These are phyloP conservation scores for Cheirogaleus major DNA, from an alignment of 2,797 vertebrate genomes.

Conservation along the genomic window DNA sequence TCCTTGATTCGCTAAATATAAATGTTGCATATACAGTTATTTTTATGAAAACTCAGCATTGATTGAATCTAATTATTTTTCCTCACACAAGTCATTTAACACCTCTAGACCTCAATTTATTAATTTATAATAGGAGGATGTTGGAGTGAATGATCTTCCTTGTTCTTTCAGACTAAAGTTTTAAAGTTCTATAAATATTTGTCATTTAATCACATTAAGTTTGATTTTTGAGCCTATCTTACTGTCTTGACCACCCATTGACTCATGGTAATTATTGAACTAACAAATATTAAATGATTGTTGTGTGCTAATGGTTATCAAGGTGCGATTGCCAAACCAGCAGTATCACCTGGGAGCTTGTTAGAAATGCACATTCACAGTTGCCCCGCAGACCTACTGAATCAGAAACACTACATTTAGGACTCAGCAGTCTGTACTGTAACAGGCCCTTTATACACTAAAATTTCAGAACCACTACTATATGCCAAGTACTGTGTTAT, in stretches of 20 bases:
- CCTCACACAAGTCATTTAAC: not conserved
- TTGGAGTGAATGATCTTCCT: not conserved
- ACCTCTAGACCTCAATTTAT: not conserved
- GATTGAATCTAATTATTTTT: not conserved
- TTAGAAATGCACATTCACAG: not conserved
- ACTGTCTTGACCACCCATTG: not conserved
- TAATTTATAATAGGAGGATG: not conserved
- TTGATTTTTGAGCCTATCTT: not conserved
- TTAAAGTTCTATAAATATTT: not conserved
- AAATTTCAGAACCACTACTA: not conserved
- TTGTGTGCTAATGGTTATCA: not conserved
- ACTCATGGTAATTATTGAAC: not conserved
- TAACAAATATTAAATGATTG: not conserved
- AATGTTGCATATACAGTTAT: not conserved
- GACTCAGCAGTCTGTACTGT: not conserved
- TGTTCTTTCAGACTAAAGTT: not conserved
- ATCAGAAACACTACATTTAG: not conserved
- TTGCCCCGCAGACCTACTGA: not conserved
- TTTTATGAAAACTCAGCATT: not conserved
- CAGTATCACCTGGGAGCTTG: not conserved
- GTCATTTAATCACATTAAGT: not conserved
- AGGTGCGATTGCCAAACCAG: not conserved
- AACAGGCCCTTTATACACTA: not conserved
- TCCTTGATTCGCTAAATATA: not conserved
- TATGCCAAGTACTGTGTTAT: not conserved